A percentile compares a stretch with the other conserved stretches of the same genome.
phyloP scores from a whole-genome alignment of 2,113 vertebrate species.

The Chionodraco myersi region DNA sequence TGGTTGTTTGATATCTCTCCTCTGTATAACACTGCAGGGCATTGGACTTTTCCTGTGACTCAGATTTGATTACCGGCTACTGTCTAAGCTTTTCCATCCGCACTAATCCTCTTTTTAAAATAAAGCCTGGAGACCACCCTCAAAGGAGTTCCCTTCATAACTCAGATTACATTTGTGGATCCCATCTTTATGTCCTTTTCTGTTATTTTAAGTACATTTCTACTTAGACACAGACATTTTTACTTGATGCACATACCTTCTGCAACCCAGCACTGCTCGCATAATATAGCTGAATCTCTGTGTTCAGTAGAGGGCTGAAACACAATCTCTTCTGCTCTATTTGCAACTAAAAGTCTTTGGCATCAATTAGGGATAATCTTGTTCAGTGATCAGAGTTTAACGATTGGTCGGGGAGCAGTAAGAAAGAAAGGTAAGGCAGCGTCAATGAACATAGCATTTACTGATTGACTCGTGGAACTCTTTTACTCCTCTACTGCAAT shows the following conservation, averaged over 20 bases:
- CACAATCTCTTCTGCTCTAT: slow-evolving; percentile 53
- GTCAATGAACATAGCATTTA: slow-evolving; percentile 66
- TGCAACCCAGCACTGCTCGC: background rate
- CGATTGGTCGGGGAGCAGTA: slow-evolving; percentile 73
- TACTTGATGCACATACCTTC: background rate
- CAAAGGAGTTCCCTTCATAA: background rate
- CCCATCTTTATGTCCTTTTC: background rate
- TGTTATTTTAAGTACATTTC: background rate
- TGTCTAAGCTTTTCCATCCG: slow-evolving; percentile 13
- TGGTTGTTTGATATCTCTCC: slow-evolving; percentile 5
- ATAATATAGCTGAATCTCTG: slow-evolving; percentile 34
- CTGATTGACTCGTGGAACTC: slow-evolving; percentile 72
- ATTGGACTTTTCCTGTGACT: slow-evolving; percentile 24
- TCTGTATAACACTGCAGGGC: slow-evolving; percentile 17
- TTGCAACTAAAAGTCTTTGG: slow-evolving; percentile 74
- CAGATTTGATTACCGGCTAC: slow-evolving; percentile 18
- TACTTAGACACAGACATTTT: slow-evolving; percentile 8
- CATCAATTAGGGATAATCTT: slow-evolving; percentile 81
- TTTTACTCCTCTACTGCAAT: slow-evolving; percentile 72
- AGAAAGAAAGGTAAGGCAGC: slow-evolving; percentile 72
- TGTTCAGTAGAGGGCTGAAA: slow-evolving; percentile 42
- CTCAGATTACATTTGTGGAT: slow-evolving; percentile 6
- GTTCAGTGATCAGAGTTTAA: slow-evolving; percentile 79
- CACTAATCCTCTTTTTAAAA: slow-evolving; percentile 7
- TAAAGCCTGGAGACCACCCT: background rate